Base-by-base conservation (phyloP, 2,113 vertebrate species). In the Cichladusa arquata region DNA sequence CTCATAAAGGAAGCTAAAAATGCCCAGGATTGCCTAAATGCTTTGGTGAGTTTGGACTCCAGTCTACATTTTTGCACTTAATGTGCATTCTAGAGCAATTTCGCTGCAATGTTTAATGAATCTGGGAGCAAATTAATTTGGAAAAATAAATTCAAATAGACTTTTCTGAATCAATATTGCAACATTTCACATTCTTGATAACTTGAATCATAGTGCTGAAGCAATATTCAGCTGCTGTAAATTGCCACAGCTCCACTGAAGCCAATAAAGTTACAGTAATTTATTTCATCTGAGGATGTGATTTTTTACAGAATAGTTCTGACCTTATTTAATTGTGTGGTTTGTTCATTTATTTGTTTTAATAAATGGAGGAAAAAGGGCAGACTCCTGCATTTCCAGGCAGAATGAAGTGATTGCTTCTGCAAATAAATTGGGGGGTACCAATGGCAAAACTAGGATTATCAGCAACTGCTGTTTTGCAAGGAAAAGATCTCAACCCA, bases 141-240 rank as follows among this genome's bases (percentile, higher is more conserved):
- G 67, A 92, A 90, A 94, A 95, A 88, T 70, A 88, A 91, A 90
- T 92, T 94, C 79, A 95, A 64, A 88, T 66, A 86, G 92, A 66
- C 87, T 90, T 93, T 91, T 64, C 64, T 86, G 82, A 92, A 93
- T 93, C 87, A 88, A 85, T 96, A 93, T 60, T 77, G 85, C 51
- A 83, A 20, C 85, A 92, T 88, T 96, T 97, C 92, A 85, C 34
- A 19, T 94, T 91, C 78, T 73, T 81, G 67, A 83, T 92, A 94
- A 85, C 71, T 83, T 83, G 87, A 90, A 88, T 83, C 72, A 82
- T 54, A 62, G 58, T 31, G 5, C 78, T 87, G 87, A 76, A 56
- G 79, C 45, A 93, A 90, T 93, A 94, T 88, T 83, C 85, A 94
- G 74, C 44, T 77, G 58, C 74, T 88, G 58, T 66, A 95, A 95